Base-by-base conservation (phyloP, 1,140 invertebrate genomes). In the Luehdorfia chinensis region DNA sequence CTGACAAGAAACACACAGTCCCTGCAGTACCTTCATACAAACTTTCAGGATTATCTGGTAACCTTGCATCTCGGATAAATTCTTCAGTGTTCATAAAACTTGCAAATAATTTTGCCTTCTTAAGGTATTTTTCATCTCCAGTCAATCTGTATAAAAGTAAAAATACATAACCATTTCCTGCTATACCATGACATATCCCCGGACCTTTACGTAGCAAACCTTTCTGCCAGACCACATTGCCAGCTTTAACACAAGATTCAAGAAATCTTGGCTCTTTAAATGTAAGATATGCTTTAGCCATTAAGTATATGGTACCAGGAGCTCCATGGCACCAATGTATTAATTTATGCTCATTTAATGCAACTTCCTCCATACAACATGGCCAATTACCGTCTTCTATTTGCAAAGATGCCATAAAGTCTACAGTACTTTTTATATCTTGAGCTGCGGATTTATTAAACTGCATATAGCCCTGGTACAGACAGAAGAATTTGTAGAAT, bases 291-390 rank as follows among this genome's bases (percentile, higher is more conserved):
- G 95, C 94, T 80, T 93, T 94, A 1, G 94, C 94, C 87, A 96
- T 89, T 12, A 96, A 68, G 72, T 96, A 96, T 4, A 95, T 81
- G 1, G 92, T 90, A 4, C 95, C 94, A 32, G 94, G 92, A 18
- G 94, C 94, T 1, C 95, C 95, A 80, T 96, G 95, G 84, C 95
- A 97, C 95, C 95, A 96, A 68, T 97, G 95, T 2, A 96, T 90
- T 1, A 96, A 68, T 52, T 94, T 92, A 25, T 93, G 89, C 1
- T 87, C 84, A 3, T 74, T 58, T 6, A 84, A 69, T 1, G 65
- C 63, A 30, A 93, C 61, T 76, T 96, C 94, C 71, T 94, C 93
- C 68, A 93, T 89, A 1, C 92, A 91, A 51, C 91, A 90, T 0
- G 94, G 93, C 83, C 95, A 96, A 74, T 96, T 96, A 1, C 93